Base-by-base conservation (phyloP, 2,797 vertebrate genomes). In the Cossypha niveicapilla region DNA sequence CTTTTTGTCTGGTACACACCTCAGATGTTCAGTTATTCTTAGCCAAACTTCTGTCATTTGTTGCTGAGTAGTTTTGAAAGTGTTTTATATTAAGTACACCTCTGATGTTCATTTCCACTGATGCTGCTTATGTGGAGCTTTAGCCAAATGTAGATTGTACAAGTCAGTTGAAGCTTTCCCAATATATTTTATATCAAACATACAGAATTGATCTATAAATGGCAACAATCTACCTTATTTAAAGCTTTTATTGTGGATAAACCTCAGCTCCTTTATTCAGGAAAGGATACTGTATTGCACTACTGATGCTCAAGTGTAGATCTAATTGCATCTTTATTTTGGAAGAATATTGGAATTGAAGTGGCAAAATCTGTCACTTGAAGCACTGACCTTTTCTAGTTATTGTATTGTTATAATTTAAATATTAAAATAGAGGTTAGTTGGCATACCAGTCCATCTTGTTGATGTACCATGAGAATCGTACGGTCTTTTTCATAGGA, bases 381-480 rank as follows among this genome's bases (percentile, higher is more conserved):
- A 97, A 95, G 96, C 97, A 98, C 97, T 97, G 97, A 97, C 92
- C 86, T 97, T 97, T 97, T 97, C 94, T 97, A 97, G 97, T 97
- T 97, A 96, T 72, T 97, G 94, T 97, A 97, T 83, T 97, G 96
- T 98, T 98, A 68, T 94, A 96, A 97, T 97, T 97, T 97, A 97
- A 97, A 94, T 94, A 97, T 97, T 97, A 97, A 97, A 98, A 95
- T 97, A 97, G 96, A 97, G 86, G 78, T 96, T 98, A 93, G 96
- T 94, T 80, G 84, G 96, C 90, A 94, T 93, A 93, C 68, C 94
- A 96, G 93, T 97, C 95, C 88, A 93, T 97, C 91, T 97, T 92
- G 80, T 95, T 97, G 93, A 88, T 95, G 93, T 96, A 96, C 93
- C 96, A 92, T 88, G 88, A 97, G 81, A 94, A 90, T 45, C 94